Percentiles rank a stretch among this genome's conserved stretches.
Evolutionary conservation across 2,888 invertebrate species (phyloP).

Genomic region (Scelioninae gen. 1): DNA sequence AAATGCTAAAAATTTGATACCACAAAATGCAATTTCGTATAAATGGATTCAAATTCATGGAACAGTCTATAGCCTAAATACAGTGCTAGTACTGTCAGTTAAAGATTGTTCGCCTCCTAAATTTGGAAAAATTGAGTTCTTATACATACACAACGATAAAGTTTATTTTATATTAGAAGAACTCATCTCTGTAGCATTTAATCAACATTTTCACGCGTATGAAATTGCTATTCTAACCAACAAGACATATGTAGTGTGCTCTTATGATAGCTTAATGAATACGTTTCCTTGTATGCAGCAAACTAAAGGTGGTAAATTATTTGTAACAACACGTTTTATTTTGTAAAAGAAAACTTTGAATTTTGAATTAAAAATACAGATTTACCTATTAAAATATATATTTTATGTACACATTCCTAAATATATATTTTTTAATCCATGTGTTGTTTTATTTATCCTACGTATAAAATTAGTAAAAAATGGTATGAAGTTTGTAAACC

Average conservation of each 20-base stretch:
- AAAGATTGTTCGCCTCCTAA: constrained; percentile 1
- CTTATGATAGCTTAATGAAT: neutral
- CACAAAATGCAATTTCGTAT: neutral
- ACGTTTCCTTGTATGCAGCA: constrained; percentile 2
- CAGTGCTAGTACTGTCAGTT: constrained; percentile 7
- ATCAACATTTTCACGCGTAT: constrained; percentile 23
- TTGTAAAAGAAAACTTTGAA: too few relatives aligned
- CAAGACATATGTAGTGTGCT: neutral
- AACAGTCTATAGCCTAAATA: neutral
- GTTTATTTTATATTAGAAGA: constrained; percentile 7
- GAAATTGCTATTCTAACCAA: neutral
- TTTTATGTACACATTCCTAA: too few relatives aligned
- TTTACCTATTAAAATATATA: too few relatives aligned
- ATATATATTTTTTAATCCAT: too few relatives aligned
- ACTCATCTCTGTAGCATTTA: constrained; percentile 8
- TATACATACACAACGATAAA: neutral
- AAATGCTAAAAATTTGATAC: neutral
- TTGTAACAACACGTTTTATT: neutral
- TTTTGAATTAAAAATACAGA: too few relatives aligned
- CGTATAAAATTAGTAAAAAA: too few relatives aligned
- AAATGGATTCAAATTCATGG: constrained; percentile 17
- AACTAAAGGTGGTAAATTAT: neutral
- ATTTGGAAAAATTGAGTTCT: constrained; percentile 17
- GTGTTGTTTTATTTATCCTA: too few relatives aligned
- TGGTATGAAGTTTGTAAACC: too few relatives aligned